Evolutionary conservation across 2,797 vertebrate species (phyloP), one percentile per base, ranked within the genome.

Genomic region (Yasuhikotakia modesta): DNA sequence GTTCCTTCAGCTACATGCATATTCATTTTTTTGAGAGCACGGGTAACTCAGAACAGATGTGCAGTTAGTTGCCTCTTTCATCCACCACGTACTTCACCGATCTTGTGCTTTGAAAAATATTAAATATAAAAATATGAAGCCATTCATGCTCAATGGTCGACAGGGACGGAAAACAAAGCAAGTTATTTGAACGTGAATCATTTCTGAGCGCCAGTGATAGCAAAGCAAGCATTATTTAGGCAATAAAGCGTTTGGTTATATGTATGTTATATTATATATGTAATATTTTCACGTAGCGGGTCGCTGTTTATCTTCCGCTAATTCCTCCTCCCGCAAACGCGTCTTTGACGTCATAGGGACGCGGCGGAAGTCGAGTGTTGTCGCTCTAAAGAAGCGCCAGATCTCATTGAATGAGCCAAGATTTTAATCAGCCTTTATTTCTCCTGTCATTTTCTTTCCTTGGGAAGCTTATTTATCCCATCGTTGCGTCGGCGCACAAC

Each of bases 401-500:
- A n/a, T 67, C 68, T 80, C 64, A 84, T 81, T 86, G 81, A 86
- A 84, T 84, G 81, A 80, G 70, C 58, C 73, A 69, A 63, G 58
- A 76, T 73, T 80, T 53, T 73, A 68, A 74, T 2, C 13, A 66
- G n/a, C 30, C 50, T 48, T 30, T 32, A 58, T 55, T 75, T 81
- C 24, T 16, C n/a, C 8, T 64, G 21, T 65, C 3, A 39, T 24
- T 45, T 17, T 4, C 4, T 7, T n/a, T 65, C 39, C 12, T 46
- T 4, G 21, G 6, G 12, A 65, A 65, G 8, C 6, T 76, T 5
- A 16, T 0, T 66, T 21, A 66, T 16, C 30, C 16, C 35, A 2
- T 24, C n/a, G 24, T 70, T 35, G 17, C 65, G 35, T 75, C 53
- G 65, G 57, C 21, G 52, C 46, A 70, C 22, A 61, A 39, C 55